These are phyloP conservation scores for Coregonus ussuriensis DNA, from an alignment of 2,797 vertebrate genomes.

Conservation along the genomic window DNA sequence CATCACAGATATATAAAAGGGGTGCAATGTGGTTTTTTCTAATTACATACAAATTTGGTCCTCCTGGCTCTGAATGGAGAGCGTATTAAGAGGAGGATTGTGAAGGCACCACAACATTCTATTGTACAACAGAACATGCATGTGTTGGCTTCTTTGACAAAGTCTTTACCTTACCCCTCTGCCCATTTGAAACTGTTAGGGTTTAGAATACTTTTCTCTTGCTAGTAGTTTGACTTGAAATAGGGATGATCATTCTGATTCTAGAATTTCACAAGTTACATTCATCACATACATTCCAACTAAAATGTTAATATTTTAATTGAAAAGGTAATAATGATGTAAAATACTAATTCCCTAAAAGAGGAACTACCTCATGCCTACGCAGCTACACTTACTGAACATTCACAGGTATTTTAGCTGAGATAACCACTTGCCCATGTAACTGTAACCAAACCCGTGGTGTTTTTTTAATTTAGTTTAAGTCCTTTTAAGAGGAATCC, in stretches of 20 bases:
- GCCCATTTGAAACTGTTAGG: background rate
- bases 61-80: slow-evolving; percentile 17
- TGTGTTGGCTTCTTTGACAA: background rate
- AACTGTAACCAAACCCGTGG: background rate
- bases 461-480: background rate
- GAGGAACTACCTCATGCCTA: slow-evolving; percentile 69
- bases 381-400: background rate
- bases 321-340: too few relatives aligned
- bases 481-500: slow-evolving; percentile 4
- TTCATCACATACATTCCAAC: background rate
- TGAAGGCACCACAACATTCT: slow-evolving; percentile 19
- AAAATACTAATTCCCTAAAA: slow-evolving; percentile 4
- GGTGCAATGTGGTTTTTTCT: slow-evolving; percentile 30
- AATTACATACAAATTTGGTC: slow-evolving; percentile 17
- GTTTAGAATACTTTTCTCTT: background rate
- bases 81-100: slow-evolving; percentile 6
- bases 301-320: background rate
- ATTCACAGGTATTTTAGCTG: background rate
- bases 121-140: slow-evolving; percentile 13
- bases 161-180: too few relatives aligned
- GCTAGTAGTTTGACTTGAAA: slow-evolving; percentile 2
- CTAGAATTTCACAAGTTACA: background rate
- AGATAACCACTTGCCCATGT: background rate
- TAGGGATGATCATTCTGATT: background rate
- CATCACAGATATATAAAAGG: slow-evolving; percentile 22